phyloP scores from a whole-genome alignment of 2,888 invertebrate species.

The Hyalella azteca region DNA sequence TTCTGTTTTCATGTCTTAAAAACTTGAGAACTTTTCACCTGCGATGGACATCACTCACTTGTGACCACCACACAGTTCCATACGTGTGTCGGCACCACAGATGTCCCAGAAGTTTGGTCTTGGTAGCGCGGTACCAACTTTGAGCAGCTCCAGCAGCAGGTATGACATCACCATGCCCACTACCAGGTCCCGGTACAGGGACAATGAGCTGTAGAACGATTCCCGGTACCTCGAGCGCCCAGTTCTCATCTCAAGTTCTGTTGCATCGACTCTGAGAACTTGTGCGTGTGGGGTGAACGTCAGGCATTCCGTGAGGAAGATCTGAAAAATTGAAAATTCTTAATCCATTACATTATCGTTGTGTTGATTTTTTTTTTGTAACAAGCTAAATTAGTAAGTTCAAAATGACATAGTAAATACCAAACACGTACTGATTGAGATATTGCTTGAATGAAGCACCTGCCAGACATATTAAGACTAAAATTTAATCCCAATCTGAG shows the following conservation, averaged over 20 bases:
- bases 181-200: not conserved
- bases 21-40: too few species aligned
- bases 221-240: not conserved
- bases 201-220: not conserved
- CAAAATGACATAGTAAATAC: too few species aligned
- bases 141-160: constrained; percentile 5
- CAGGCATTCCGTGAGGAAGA: not conserved
- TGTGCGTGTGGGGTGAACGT: not conserved
- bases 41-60: not conserved
- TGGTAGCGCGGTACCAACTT: not conserved
- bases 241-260: not conserved
- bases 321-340: too few species aligned
- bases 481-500: too few species aligned
- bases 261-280: not conserved
- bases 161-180: constrained; percentile 12
- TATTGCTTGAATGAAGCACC: too few species aligned
- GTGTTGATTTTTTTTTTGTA: too few species aligned
- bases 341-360: too few species aligned
- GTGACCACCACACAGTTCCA: not conserved
- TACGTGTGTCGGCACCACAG: not conserved
- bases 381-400: too few species aligned
- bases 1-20: too few species aligned
- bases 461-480: too few species aligned
- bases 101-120: constrained; percentile 16
- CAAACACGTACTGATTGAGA: too few species aligned